These are phyloP conservation scores for Orthosia cruda DNA, from an alignment of 2,888 invertebrate species.

Conservation along the genomic window DNA sequence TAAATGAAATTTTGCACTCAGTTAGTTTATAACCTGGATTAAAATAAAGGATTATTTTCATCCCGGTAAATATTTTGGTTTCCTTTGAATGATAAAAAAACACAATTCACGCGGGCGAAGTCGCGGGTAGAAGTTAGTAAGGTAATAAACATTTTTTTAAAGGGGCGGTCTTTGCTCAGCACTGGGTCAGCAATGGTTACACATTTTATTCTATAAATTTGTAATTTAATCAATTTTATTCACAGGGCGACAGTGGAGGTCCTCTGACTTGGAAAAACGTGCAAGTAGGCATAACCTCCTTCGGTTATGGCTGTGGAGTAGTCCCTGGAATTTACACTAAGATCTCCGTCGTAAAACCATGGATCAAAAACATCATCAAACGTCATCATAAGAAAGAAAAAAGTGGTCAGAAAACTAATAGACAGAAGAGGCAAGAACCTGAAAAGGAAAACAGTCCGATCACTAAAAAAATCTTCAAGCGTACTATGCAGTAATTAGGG, in stretches of 20 bases:
- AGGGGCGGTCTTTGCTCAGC: too few species aligned
- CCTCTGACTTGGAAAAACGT: conserved; percentile 71
- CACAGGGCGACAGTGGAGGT: conserved; percentile 79
- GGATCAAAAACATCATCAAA: conserved; percentile 69
- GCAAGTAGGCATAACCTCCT: conserved; percentile 76
- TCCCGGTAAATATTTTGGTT: too few species aligned
- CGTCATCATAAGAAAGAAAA: conserved; percentile 10
- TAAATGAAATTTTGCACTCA: too few species aligned
- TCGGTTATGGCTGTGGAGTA: conserved; percentile 72
- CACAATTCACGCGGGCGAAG: too few species aligned
- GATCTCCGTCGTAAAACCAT: conserved; percentile 64
- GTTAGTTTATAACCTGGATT: too few species aligned
- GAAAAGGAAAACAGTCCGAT: background rate
- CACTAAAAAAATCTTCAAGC: background rate
- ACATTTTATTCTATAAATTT: too few species aligned
- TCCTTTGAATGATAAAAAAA: too few species aligned
- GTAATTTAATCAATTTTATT: background rate
- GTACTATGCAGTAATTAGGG: background rate
- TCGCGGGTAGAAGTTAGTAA: too few species aligned
- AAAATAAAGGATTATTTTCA: too few species aligned
- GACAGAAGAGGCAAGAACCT: too few species aligned
- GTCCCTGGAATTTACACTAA: conserved; percentile 76
- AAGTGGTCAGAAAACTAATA: background rate
- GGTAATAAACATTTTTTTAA: too few species aligned
- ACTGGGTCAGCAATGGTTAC: too few species aligned